These are phyloP conservation scores for Eremophila alpestris DNA, from an alignment of 2,797 vertebrate species.

Conservation along the genomic window DNA sequence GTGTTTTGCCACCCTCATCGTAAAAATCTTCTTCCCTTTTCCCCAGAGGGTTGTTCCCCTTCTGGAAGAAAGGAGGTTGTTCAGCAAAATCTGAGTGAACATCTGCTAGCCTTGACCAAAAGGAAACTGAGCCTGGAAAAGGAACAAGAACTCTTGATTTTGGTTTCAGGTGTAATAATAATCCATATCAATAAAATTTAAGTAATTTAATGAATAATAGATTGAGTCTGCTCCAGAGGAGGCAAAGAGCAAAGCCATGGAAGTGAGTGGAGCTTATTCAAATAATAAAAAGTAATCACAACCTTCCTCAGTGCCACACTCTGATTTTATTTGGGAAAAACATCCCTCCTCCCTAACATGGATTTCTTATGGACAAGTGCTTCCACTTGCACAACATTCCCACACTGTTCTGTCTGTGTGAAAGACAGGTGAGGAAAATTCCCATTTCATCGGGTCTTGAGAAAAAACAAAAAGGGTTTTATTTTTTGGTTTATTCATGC, in stretches of 20 bases:
- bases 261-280: neutral
- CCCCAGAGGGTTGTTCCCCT: neutral
- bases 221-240: neutral
- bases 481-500: neutral
- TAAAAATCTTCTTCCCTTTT: neutral
- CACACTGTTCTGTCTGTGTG: neutral
- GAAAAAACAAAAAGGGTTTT: neutral
- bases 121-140: neutral
- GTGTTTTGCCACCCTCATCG: neutral
- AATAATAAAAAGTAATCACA: neutral
- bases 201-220: neutral
- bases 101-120: neutral
- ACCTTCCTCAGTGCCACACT: neutral
- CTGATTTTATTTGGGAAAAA: neutral
- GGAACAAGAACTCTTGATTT: neutral
- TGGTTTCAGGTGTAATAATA: neutral
- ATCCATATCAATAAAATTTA: neutral
- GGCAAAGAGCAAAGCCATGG: neutral
- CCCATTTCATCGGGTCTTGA: neutral
- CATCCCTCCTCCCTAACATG: accelerated
- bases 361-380: neutral
- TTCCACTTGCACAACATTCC: neutral
- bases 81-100: neutral
- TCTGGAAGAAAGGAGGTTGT: neutral
- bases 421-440: neutral